These are phyloP conservation scores for Drosophila mettleri DNA, from an alignment of 2,888 invertebrate species.

Conservation along the genomic window DNA sequence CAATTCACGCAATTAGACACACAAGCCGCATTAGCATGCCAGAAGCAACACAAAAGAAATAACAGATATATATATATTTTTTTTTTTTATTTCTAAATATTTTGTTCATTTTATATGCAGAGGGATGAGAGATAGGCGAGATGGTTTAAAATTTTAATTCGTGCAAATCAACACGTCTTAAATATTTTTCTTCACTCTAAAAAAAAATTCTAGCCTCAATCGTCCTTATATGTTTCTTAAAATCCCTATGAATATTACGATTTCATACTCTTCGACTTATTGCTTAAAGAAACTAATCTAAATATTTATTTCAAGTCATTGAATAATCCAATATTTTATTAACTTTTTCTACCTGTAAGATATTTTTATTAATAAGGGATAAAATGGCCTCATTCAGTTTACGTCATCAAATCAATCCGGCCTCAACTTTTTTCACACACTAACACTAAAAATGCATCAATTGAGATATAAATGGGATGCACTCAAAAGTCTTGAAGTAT, in stretches of 20 bases:
- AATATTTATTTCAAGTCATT: too few species aligned
- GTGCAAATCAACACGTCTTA: not conserved
- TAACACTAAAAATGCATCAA: not conserved
- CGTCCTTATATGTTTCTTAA: too few species aligned
- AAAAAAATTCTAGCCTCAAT: too few species aligned
- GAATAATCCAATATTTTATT: not conserved
- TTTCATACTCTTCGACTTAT: not conserved
- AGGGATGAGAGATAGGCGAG: not conserved
- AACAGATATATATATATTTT: slow-evolving; percentile 11
- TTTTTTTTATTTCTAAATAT: slow-evolving; percentile 32
- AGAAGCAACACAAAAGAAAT: slow-evolving; percentile 38
- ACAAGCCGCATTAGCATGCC: slow-evolving; percentile 68
- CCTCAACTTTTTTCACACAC: not conserved
- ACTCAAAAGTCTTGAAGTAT: not conserved
- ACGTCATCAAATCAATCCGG: not conserved
- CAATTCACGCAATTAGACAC: slow-evolving; percentile 74
- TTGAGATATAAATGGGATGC: not conserved
- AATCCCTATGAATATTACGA: too few species aligned
- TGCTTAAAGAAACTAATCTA: not conserved
- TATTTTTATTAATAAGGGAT: not conserved
- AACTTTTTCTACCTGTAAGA: not conserved
- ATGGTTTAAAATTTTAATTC: too few species aligned
- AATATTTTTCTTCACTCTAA: too few species aligned
- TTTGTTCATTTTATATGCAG: slow-evolving; percentile 17
- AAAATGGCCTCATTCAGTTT: not conserved